phyloP scores from a whole-genome alignment of 2,888 invertebrate species.

The Gari tellinella region DNA sequence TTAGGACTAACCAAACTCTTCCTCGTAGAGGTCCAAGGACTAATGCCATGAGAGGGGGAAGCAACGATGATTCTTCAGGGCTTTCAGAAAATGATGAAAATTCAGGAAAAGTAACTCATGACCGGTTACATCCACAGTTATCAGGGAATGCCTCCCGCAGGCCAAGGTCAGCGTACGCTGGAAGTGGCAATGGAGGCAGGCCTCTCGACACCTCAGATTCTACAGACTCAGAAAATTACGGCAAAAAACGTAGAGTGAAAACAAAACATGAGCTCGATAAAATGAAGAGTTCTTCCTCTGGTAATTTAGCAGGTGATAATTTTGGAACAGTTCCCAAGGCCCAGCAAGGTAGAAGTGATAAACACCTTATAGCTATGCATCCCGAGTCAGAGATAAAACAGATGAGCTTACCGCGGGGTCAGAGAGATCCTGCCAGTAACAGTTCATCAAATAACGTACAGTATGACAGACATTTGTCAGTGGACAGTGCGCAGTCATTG shows the following conservation, averaged over 20 bases:
- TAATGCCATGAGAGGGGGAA: not conserved
- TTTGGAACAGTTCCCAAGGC: constrained; percentile 1
- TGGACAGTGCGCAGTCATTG: constrained; percentile 16
- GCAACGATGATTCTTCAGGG: constrained; percentile 52
- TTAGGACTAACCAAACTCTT: no score
- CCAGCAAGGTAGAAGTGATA: not conserved
- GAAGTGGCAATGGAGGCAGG: constrained; percentile 17
- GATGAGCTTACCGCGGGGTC: constrained; percentile 6
- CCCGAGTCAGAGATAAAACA: not conserved
- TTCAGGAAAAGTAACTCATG: constrained; percentile 33
- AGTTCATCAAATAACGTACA: not conserved
- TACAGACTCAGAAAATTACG: constrained; percentile 74
- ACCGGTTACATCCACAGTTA: constrained; percentile 32
- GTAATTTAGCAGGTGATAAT: constrained; percentile 58
- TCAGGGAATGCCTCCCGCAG: constrained; percentile 7
- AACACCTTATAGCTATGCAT: not conserved
- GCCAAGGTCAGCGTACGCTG: constrained; percentile 48
- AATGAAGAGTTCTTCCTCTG: constrained; percentile 75
- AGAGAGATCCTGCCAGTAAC: no score
- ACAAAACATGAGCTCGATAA: constrained; percentile 73
- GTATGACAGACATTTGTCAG: constrained; percentile 20
- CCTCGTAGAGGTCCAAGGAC: no score
- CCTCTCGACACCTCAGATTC: constrained; percentile 74
- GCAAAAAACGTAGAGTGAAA: constrained; percentile 56
- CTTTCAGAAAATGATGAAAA: constrained; percentile 50